Conservation (phyloP, 2,888 invertebrate genomes). For the Calliphora vomitoria region DNA sequence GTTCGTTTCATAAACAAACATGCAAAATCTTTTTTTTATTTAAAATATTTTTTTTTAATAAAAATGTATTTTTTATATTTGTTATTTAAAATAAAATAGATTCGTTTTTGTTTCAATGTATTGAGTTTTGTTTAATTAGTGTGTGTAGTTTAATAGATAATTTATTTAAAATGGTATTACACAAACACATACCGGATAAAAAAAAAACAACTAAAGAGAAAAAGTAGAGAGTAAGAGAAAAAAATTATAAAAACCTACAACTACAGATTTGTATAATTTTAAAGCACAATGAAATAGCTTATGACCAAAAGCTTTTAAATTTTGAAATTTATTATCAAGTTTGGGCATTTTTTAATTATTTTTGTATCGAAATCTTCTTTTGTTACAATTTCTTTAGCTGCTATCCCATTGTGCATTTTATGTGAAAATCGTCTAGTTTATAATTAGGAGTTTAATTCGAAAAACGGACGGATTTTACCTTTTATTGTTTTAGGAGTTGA, state of each 20-base stretch:
- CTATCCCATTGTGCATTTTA: slow-evolving; percentile 16
- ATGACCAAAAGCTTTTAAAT: neutral
- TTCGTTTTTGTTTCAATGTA: slow-evolving; percentile 29
- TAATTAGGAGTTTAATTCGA: slow-evolving; percentile 19
- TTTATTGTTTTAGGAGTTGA: slow-evolving; percentile 61
- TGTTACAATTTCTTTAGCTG: neutral
- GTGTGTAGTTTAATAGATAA: slow-evolving; percentile 15
- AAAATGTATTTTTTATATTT: slow-evolving; percentile 19
- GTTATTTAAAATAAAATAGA: slow-evolving; percentile 4
- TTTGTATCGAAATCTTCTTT: too few relatives aligned
- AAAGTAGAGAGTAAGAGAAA: neutral
- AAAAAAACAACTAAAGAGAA: neutral
- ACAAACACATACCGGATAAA: slow-evolving; percentile 14
- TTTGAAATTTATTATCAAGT: too few relatives aligned
- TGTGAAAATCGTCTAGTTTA: neutral
- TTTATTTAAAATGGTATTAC: neutral
- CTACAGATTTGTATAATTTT: neutral
- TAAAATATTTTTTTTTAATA: slow-evolving; percentile 14
- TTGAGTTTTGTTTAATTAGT: slow-evolving; percentile 14
- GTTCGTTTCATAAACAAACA: slow-evolving; percentile 70
- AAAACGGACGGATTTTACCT: slow-evolving; percentile 68
- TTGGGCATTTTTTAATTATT: too few relatives aligned
- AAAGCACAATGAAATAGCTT: slow-evolving; percentile 24
- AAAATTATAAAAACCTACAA: neutral
- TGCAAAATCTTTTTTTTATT: slow-evolving; percentile 47